Evolutionary conservation across 2,113 vertebrate genomes (phyloP).

Genomic region (Callipepla squamata): DNA sequence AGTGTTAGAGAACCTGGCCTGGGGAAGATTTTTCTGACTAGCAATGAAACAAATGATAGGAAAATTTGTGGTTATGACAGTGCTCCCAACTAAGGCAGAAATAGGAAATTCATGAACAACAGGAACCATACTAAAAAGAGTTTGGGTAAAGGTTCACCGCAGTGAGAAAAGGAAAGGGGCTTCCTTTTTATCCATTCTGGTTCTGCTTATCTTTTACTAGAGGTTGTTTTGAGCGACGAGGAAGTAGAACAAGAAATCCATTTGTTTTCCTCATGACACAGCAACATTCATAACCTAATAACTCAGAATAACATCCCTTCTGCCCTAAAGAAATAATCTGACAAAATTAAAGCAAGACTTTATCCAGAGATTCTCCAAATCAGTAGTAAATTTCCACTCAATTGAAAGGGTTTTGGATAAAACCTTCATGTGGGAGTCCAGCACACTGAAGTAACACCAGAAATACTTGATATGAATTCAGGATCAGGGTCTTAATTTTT

Average conservation of each 20-base stretch:
- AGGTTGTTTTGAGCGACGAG: conserved; percentile 62
- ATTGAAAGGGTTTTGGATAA: background rate
- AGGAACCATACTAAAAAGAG: conserved; percentile 41
- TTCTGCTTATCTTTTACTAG: conserved; percentile 65
- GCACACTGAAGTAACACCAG: background rate
- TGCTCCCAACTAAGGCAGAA: background rate
- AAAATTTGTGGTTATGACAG: background rate
- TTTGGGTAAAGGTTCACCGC: conserved; percentile 64
- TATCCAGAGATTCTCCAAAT: conserved; percentile 47
- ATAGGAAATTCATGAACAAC: conserved; percentile 50
- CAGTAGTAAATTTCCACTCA: conserved; percentile 51
- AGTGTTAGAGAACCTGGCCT: accelerated
- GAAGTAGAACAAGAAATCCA: conserved; percentile 63
- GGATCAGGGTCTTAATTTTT: background rate
- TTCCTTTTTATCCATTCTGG: conserved; percentile 60
- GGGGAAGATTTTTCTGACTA: background rate
- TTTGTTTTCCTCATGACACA: conserved; percentile 64
- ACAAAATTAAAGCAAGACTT: conserved; percentile 61
- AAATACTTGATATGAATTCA: background rate
- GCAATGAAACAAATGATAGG: background rate
- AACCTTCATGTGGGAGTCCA: conserved; percentile 16
- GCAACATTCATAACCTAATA: conserved; percentile 49
- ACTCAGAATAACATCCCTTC: conserved; percentile 62
- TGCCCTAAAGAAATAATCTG: conserved; percentile 66
- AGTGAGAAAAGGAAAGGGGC: conserved; percentile 32